These are phyloP conservation scores for Sebastes wilsoni DNA, from an alignment of 2,797 vertebrate genomes.

Conservation along the genomic window DNA sequence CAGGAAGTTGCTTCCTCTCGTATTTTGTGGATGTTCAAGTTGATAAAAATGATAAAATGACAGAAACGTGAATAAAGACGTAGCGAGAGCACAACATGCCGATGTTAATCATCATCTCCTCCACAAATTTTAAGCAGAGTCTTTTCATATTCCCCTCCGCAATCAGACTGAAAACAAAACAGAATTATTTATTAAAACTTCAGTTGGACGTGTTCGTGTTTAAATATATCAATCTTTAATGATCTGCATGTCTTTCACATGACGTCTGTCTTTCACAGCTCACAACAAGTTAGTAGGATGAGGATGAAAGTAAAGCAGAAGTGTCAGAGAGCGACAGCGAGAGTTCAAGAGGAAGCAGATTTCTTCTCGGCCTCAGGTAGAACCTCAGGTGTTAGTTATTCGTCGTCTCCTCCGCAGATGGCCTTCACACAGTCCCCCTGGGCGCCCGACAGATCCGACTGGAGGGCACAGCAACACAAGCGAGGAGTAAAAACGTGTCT, in stretches of 20 bases:
- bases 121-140: constrained; percentile 39
- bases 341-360: not conserved
- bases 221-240: not conserved
- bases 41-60: not conserved
- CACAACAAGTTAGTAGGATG: not conserved
- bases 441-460: constrained; percentile 61
- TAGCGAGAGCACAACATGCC: not conserved
- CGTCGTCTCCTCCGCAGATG: constrained; percentile 72
- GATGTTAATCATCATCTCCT: constrained; percentile 33
- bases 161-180: constrained; percentile 47
- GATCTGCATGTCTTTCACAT: not conserved
- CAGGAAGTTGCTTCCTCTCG: not conserved
- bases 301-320: not conserved
- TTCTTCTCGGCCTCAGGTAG: not conserved
- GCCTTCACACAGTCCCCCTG: constrained; percentile 46
- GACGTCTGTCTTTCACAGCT: not conserved
- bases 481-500: not conserved
- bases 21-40: not conserved
- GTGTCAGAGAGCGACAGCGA: not conserved
- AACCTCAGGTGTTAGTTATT: constrained; percentile 18
- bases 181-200: not conserved
- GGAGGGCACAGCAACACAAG: constrained; percentile 21
- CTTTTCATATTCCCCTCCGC: constrained; percentile 14
- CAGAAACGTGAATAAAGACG: not conserved
- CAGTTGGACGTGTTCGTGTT: not conserved